These are phyloP conservation scores for Peromyscus maniculatus DNA, from an alignment of 2,113 vertebrate species.

Conservation along the genomic window DNA sequence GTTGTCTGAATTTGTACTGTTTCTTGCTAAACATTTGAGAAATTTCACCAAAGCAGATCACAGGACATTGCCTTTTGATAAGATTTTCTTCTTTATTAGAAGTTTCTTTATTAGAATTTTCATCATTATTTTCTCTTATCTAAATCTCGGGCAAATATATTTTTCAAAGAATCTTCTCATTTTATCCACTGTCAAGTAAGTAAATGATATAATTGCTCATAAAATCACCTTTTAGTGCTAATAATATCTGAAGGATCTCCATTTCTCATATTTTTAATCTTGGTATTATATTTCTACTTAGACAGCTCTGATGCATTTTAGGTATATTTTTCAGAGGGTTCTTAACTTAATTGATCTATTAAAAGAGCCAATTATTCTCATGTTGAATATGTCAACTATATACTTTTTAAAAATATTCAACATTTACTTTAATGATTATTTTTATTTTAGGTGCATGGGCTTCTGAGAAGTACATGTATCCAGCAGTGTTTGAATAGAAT, in stretches of 20 bases:
- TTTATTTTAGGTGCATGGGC: neutral
- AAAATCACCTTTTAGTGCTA: neutral
- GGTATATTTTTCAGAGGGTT: neutral
- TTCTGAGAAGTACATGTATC: neutral
- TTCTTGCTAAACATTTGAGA: neutral
- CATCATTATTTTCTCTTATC: neutral
- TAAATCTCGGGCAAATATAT: neutral
- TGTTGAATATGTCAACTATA: neutral
- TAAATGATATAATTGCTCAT: neutral
- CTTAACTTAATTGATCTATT: neutral
- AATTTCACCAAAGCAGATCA: neutral
- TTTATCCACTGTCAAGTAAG: neutral
- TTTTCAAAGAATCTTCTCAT: neutral
- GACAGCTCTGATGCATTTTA: too few relatives aligned
- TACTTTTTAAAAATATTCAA: neutral
- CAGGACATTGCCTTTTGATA: neutral
- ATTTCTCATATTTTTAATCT: neutral
- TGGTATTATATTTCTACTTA: neutral
- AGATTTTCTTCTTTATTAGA: neutral
- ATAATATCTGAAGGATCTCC: neutral
- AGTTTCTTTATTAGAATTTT: neutral
- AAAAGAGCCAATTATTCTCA: neutral
- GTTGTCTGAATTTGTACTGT: neutral
- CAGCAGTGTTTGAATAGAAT: neutral
- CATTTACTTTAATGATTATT: neutral